Percentiles rank a stretch among this genome's conserved stretches.
phyloP scores from a whole-genome alignment of 2,888 invertebrate genomes.

The Cheilosia variabilis region DNA sequence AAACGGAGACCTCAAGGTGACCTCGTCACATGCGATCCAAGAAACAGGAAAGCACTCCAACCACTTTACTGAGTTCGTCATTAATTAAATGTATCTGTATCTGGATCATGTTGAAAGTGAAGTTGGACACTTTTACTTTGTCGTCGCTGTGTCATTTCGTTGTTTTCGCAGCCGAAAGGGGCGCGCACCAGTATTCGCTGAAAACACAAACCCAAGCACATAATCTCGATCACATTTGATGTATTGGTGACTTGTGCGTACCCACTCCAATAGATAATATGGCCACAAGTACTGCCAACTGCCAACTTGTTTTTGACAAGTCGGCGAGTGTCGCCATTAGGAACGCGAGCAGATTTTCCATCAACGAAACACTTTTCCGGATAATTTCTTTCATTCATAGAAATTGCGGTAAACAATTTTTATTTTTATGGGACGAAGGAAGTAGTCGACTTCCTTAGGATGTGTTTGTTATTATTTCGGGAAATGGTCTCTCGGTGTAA shows the following conservation, averaged over 20 bases:
- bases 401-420: background rate
- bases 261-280: slow-evolving; percentile 1
- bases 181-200: background rate
- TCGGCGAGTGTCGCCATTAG: slow-evolving; percentile 3
- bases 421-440: slow-evolving; percentile 13
- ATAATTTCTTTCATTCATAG: slow-evolving; percentile 35
- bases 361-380: slow-evolving; percentile 30
- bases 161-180: slow-evolving; percentile 1
- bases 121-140: slow-evolving; percentile 48
- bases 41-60: slow-evolving; percentile 13
- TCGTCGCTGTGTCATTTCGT: slow-evolving; percentile 2
- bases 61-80: background rate
- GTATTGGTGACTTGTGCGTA: background rate
- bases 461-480: background rate
- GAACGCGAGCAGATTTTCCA: background rate
- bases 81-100: slow-evolving; percentile 53
- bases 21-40: slow-evolving; percentile 20
- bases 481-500: background rate
- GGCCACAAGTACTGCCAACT: background rate
- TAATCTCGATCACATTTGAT: background rate
- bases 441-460: slow-evolving; percentile 18
- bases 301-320: background rate
- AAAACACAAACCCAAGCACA: background rate
- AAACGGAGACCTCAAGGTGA: slow-evolving; percentile 28
- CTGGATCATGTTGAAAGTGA: slow-evolving; percentile 49